Base-by-base conservation (phyloP, 2,797 vertebrate species). In the Heteromormyrus szaboi region DNA sequence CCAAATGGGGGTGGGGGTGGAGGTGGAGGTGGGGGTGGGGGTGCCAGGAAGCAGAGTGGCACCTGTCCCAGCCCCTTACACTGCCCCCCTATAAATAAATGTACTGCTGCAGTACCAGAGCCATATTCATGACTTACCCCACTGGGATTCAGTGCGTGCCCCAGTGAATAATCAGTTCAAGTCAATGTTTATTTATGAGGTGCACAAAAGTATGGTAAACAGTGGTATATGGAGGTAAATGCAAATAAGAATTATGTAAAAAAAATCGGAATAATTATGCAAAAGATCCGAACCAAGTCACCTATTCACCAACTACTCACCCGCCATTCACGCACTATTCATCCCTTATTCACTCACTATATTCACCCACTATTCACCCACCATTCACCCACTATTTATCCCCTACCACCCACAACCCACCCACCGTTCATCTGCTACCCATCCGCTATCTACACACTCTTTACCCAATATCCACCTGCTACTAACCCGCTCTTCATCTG, bases 41-140 rank as follows among this genome's bases (percentile, higher is more conserved):
- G 90, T 91, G 91, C 90, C 89, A 92, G 88, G 90, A 87, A 88
- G 19, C 8, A 85, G 6, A 51, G n/a, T 7, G 89, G 92, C 84
- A 83, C 25, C 48, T 48, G 84, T 1, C n/a, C 83, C 29, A 1
- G 88, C 89, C 89, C 41, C 54, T 22, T 84, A 25, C 72, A 22
- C 59, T 79, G 11, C 0, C 14, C 11, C 68, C 89, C 51, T 86
- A 86, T 29, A 85, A 86, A 86, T 56, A 56, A 33, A 54, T 29
- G 5, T 22, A 48, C 22, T 53, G 72, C 37, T 81, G 17, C 37
- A n/a, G 41, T 44, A 44, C 44, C 44, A 83, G 44, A 37, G n/a
- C 11, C 19, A 44, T 19, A 17, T 19, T 19, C 33, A 37, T 9
- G 29, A 33, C 37, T 79, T 7, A 14, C 29, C 25, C 29, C 33